A percentile compares a stretch with the other conserved stretches of the same genome.
These are phyloP conservation scores for Drosophila acutilabella DNA, from an alignment of 2,888 invertebrate species.

Conservation along the genomic window DNA sequence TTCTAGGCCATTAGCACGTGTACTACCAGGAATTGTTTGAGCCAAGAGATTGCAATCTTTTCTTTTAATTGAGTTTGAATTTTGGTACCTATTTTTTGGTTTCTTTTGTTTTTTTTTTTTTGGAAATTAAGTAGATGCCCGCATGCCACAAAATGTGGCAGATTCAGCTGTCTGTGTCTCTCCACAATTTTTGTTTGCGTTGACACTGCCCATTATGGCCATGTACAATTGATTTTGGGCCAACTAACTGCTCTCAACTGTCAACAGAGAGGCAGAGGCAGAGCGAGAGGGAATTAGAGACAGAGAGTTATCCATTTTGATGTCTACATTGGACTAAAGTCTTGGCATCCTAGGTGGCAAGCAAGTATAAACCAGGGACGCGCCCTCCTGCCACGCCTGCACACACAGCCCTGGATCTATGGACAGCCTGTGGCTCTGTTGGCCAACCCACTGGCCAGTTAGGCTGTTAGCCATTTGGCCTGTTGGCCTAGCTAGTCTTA, in stretches of 20 bases:
- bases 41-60: slow-evolving; percentile 48
- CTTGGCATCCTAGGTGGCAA: slow-evolving; percentile 63
- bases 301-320: slow-evolving; percentile 41
- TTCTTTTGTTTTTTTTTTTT: background rate
- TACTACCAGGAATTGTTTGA: slow-evolving; percentile 54
- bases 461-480: slow-evolving; percentile 59
- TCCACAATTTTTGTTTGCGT: slow-evolving; percentile 47
- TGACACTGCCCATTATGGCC: slow-evolving; percentile 67
- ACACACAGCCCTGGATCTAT: slow-evolving; percentile 9
- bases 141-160: slow-evolving; percentile 37
- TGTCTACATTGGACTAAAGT: slow-evolving; percentile 68
- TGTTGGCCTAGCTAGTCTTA: slow-evolving; percentile 44
- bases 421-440: slow-evolving; percentile 54
- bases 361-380: slow-evolving; percentile 42
- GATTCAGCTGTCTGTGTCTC: slow-evolving; percentile 63
- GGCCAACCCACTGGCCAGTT: slow-evolving; percentile 53
- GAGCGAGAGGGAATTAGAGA: slow-evolving; percentile 55
- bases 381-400: slow-evolving; percentile 67
- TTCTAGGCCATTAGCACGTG: slow-evolving; percentile 65
- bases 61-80: slow-evolving; percentile 61
- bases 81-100: background rate
- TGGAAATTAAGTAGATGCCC: slow-evolving; percentile 30
- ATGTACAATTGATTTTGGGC: slow-evolving; percentile 70
- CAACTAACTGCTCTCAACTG: slow-evolving; percentile 40
- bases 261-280: slow-evolving; percentile 54